Conservation (phyloP, 2,113 vertebrate species). For the Nanorana parkeri region DNA sequence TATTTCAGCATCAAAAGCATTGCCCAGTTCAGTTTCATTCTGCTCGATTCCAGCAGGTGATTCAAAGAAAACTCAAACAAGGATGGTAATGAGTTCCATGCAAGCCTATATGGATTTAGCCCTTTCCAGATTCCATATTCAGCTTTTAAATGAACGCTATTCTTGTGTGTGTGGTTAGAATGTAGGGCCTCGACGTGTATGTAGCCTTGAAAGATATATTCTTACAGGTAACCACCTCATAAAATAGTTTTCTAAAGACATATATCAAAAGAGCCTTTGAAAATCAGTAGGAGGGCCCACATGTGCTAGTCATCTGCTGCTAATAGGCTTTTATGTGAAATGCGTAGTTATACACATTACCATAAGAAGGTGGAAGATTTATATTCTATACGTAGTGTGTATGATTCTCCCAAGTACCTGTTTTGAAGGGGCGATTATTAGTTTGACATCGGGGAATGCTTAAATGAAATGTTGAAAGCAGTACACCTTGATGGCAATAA, state of each 20-base stretch:
- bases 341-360: conserved; percentile 71
- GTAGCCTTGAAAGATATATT: conserved; percentile 68
- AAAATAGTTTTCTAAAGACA: conserved; percentile 77
- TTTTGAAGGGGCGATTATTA: conserved; percentile 81
- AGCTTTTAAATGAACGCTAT: conserved; percentile 52
- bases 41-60: conserved; percentile 61
- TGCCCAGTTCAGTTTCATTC: conserved; percentile 29
- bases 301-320: conserved; percentile 84
- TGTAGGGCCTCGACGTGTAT: conserved; percentile 62
- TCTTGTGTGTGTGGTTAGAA: conserved; percentile 65
- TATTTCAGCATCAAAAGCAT: conserved; percentile 53
- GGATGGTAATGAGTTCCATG: conserved; percentile 63
- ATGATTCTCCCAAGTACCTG: conserved; percentile 72
- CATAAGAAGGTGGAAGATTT: conserved; percentile 82
- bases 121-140: conserved; percentile 48
- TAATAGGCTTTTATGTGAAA: conserved; percentile 65
- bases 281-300: conserved; percentile 73
- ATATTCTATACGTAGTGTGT: conserved; percentile 68
- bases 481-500: conserved; percentile 74
- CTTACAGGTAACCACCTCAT: conserved; percentile 73
- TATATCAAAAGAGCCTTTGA: conserved; percentile 77
- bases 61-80: conserved; percentile 62
- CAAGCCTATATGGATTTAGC: conserved; percentile 50
- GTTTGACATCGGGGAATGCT: conserved; percentile 75
- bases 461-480: conserved; percentile 77